Conservation (phyloP, 2,797 vertebrate genomes). For the Enteromius radiatus region DNA sequence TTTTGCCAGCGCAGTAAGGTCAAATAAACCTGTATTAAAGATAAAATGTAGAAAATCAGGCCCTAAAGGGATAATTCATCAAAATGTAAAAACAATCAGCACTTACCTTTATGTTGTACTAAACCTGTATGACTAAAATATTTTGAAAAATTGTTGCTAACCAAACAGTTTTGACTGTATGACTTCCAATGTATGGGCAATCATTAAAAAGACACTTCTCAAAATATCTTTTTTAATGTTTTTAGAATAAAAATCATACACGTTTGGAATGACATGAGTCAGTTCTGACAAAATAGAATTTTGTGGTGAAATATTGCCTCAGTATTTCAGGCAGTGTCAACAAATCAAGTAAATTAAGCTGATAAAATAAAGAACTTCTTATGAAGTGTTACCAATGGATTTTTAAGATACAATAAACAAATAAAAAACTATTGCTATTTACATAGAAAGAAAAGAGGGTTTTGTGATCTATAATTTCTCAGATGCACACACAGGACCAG, state of each 20-base stretch:
- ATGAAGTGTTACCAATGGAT: too few relatives aligned
- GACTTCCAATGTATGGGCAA: not conserved
- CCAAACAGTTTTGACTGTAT: not conserved
- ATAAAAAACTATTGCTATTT: not conserved
- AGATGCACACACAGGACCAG: slow-evolving; percentile 24
- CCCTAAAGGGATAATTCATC: not conserved
- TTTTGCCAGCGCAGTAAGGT: not conserved
- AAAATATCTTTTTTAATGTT: not conserved
- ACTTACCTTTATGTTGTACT: not conserved
- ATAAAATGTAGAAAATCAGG: not conserved
- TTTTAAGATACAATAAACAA: not conserved
- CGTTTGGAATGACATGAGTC: not conserved
- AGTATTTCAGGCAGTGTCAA: not conserved
- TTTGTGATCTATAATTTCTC: slow-evolving; percentile 16
- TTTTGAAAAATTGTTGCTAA: not conserved
- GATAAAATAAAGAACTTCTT: not conserved
- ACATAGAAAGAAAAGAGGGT: slow-evolving; percentile 6
- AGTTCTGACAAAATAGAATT: not conserved
- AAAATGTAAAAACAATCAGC: not conserved
- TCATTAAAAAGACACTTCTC: not conserved
- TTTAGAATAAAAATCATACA: not conserved
- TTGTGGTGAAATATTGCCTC: not conserved
- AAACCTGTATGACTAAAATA: not conserved
- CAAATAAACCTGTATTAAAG: not conserved
- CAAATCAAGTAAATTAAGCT: not conserved